These are phyloP conservation scores for Frankliniella fusca DNA, from an alignment of 2,888 invertebrate genomes.

Conservation along the genomic window DNA sequence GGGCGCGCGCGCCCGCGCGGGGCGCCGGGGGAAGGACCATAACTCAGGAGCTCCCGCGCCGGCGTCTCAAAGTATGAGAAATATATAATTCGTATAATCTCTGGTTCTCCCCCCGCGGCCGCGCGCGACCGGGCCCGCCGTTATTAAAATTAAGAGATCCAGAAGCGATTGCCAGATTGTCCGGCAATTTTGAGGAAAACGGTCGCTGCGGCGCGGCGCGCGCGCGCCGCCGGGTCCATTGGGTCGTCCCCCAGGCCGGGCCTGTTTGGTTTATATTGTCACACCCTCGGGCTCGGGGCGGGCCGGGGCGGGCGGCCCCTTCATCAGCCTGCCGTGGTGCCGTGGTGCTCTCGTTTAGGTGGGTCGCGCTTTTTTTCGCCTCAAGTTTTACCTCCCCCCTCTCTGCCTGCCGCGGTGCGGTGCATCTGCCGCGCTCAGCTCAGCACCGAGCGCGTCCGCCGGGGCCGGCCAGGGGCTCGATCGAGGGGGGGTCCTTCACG, in stretches of 20 bases:
- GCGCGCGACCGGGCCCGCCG: not conserved
- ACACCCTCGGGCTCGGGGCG: not conserved
- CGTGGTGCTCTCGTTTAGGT: not conserved
- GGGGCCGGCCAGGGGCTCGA: no score
- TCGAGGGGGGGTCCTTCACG: no score
- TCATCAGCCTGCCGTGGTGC: not conserved
- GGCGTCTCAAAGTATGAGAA: not conserved
- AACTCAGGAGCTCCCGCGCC: not conserved
- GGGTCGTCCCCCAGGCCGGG: no score
- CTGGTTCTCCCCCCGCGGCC: not conserved
- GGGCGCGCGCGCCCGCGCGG: not conserved
- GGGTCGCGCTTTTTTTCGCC: not conserved
- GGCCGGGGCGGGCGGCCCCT: no score
- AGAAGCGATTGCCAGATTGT: not conserved
- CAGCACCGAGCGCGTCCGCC: not conserved
- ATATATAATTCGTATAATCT: conserved; percentile 4
- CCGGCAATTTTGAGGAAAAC: not conserved
- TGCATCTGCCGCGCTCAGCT: not conserved
- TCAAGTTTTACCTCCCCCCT: not conserved
- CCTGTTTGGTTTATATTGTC: not conserved
- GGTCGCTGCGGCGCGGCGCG: not conserved
- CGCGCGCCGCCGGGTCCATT: no score
- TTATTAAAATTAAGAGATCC: conserved; percentile 25
- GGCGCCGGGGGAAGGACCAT: not conserved
- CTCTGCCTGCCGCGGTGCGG: no score